Evolutionary conservation across 2,797 vertebrate species (phyloP), one percentile per base, ranked within the genome.

Genomic region (Anolis apletophallus): DNA sequence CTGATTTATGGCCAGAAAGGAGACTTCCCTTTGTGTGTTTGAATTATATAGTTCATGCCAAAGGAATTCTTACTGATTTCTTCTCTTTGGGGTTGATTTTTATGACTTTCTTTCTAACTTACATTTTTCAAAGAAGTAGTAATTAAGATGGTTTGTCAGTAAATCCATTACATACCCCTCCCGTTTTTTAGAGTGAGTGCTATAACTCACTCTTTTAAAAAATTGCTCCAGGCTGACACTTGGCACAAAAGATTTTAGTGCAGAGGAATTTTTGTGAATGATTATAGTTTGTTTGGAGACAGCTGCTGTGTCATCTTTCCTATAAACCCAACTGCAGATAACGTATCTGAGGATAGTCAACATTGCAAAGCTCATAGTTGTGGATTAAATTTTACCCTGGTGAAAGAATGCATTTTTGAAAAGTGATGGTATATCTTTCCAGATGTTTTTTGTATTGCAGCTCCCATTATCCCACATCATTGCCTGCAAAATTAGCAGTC

Each of bases 221-320:
- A n/a, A 61, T 87, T 85, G 86, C 91, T 91, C 13, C 79, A 85
- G 94, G 93, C 86, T 93, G 87, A 77, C 55, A 67, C 9, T 92
- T 91, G 90, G 88, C 83, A 76, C 83, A 59, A 76, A 85, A 88
- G 86, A 83, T 81, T 78, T 81, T 87, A 71, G 5, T 84, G 79
- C n/a, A 79, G 40, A 55, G 85, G 88, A 36, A 69, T 78, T 76
- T 40, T 88, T 77, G 68, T 79, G 71, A 61, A 61, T 82, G 9
- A 81, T 40, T 84, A 79, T 80, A 84, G 59, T 67, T 34, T 84
- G 84, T 88, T 84, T 71, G 13, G 78, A 34, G 19, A 29, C 40
- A 64, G 64, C 29, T 88, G 40, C 36, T 36, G 54, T 84, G 72
- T 85, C 78, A 81, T 9, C 55, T 83, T 84, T 71, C 46, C 36